Evolutionary conservation across 2,888 invertebrate species (phyloP).

Genomic region (Odontothrips loti): DNA sequence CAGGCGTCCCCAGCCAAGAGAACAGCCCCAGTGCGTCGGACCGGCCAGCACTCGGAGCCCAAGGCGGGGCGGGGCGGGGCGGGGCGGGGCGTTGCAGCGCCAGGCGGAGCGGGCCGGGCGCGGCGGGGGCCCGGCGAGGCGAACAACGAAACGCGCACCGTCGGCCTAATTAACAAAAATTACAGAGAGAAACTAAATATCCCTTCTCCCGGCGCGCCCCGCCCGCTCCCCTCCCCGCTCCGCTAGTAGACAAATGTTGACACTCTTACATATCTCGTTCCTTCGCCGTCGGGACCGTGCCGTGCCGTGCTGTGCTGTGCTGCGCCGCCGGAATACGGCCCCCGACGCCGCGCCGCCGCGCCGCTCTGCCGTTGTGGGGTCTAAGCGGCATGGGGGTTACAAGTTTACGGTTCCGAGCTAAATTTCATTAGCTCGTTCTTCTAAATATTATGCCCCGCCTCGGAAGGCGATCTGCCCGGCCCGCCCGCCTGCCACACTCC

Average conservation of each 20-base stretch:
- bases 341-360: not conserved
- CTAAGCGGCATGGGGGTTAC: not conserved
- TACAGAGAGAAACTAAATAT: constrained; percentile 27
- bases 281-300: not conserved
- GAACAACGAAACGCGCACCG: not conserved
- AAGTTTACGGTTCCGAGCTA: constrained; percentile 24
- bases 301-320: not conserved
- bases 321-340: not conserved
- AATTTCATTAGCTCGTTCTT: constrained; percentile 26
- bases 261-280: constrained; percentile 22
- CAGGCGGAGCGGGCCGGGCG: not conserved
- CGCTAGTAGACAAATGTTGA: constrained; percentile 23
- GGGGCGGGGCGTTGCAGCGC: not conserved
- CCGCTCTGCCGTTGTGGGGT: not conserved
- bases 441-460: constrained; percentile 20
- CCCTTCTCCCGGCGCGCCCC: not conserved
- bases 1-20: too few species aligned
- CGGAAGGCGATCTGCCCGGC: constrained; percentile 4
- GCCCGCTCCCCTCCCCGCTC: not conserved
- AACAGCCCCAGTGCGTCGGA: too few species aligned
- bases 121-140: too few species aligned
- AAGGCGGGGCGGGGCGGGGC: not conserved
- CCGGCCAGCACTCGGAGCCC: too few species aligned
- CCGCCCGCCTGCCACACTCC: not conserved
- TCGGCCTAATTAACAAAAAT: constrained; percentile 22